Conservation (phyloP, 2,888 invertebrate species). For the Crossocerus cetratus region DNA sequence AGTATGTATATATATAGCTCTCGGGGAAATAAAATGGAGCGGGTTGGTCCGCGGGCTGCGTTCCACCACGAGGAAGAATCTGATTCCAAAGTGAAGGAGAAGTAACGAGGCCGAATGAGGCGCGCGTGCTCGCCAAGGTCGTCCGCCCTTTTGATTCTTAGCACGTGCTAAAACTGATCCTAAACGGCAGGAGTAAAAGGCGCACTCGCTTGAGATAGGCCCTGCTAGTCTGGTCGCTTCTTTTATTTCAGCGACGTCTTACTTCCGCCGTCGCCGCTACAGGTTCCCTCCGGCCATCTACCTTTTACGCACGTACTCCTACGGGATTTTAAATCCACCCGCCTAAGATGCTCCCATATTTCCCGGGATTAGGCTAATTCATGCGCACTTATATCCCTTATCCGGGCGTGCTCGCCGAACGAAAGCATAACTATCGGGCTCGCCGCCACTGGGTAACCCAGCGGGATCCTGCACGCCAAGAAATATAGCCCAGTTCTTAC, state of each 20-base stretch:
- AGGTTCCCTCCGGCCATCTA: too few species aligned
- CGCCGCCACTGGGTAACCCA: not conserved
- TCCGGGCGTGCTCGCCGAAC: too few species aligned
- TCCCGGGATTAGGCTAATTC: not conserved
- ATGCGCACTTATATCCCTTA: not conserved
- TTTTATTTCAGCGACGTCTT: conserved; percentile 6
- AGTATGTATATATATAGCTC: too few species aligned
- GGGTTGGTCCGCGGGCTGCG: too few species aligned
- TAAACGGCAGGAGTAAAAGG: conserved; percentile 16
- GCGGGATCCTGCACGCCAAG: conserved; percentile 11
- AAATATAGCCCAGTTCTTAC: conserved; percentile 17
- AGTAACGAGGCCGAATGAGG: conserved; percentile 42
- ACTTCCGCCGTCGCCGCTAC: too few species aligned
- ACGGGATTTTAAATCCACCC: too few species aligned
- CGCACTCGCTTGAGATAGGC: conserved; percentile 32
- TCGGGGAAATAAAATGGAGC: too few species aligned
- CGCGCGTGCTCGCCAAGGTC: conserved; percentile 41
- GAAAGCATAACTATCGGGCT: not conserved
- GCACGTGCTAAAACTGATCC: conserved; percentile 38
- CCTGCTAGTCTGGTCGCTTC: conserved; percentile 7
- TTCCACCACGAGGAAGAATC: too few species aligned
- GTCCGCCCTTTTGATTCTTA: conserved; percentile 25
- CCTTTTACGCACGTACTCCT: too few species aligned
- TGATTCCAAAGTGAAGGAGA: conserved; percentile 36
- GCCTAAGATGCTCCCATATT: not conserved